Evolutionary conservation across 2,113 vertebrate genomes (phyloP).

Genomic region (Verasper variegatus): DNA sequence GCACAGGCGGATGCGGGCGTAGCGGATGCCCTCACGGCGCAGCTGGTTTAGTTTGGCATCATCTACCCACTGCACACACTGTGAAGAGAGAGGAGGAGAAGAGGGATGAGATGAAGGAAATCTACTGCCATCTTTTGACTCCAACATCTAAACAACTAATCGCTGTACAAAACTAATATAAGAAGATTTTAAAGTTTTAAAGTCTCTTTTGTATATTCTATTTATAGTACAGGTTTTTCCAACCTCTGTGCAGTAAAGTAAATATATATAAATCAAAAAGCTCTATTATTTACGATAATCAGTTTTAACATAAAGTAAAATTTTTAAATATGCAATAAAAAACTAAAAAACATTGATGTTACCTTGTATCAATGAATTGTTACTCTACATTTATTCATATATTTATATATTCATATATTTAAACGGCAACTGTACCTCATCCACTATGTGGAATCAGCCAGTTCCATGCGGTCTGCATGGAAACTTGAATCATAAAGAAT

Average conservation of each 20-base stretch:
- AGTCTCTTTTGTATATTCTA: too few relatives aligned
- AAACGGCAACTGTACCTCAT: too few relatives aligned
- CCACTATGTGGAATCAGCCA: too few relatives aligned
- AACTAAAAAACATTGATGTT: too few relatives aligned
- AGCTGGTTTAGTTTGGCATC: constrained; percentile 99
- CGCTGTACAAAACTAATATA: not conserved
- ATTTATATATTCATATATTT: too few relatives aligned
- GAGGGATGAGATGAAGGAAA: not conserved
- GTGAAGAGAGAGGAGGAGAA: not conserved
- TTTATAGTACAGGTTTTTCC: too few relatives aligned
- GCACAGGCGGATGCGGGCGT: constrained; percentile 94
- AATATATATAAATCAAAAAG: not conserved
- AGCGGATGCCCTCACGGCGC: constrained; percentile 95
- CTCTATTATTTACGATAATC: not conserved
- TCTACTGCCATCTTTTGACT: not conserved
- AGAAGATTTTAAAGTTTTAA: not conserved
- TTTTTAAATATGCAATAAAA: too few relatives aligned
- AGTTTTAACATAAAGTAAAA: too few relatives aligned
- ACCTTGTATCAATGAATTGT: too few relatives aligned
- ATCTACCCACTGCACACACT: constrained; percentile 99
- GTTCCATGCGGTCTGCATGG: not conserved
- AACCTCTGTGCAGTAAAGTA: not conserved
- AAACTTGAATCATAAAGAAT: not conserved
- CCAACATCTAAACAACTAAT: not conserved
- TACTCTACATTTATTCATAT: too few relatives aligned